Base-by-base conservation (phyloP, 2,797 vertebrate species). In the Propithecus deckenii region DNA sequence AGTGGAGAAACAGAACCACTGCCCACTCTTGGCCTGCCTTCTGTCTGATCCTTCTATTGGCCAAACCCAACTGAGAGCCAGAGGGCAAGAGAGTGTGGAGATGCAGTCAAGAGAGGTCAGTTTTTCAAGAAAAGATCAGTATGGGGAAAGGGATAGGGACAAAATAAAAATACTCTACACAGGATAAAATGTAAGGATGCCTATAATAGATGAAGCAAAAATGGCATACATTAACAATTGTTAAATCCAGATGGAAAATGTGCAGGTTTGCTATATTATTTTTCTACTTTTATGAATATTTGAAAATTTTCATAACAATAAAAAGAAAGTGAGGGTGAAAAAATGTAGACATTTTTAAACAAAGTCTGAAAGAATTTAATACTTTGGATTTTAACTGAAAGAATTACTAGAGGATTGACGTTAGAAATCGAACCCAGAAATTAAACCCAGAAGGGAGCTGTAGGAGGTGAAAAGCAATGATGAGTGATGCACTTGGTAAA, bases 251-350 rank as follows among this genome's bases (percentile, higher is more conserved):
- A 80, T 65, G 35, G 93, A 96, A 46, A 81, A 35, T 79, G 76
- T 12, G 14, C 48, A 20, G 78, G 12, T 43, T 94, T 89, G 55
- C 41, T 90, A 22, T 85, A 94, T 91, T 79, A 71, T 69, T 80
- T 95, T 89, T 92, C 4, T 38, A 61, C 35, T 95, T 93, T 86
- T 74, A 57, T 48, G 74, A 84, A 55, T 46, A 86, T 80, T 97
- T 97, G 83, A 91, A 97, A 91, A 79, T 94, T 92, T 89, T 95
- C 74, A 79, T 79, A 86, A 83, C 50, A 91, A 95, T 75, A 89
- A 91, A 94, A 97, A 78, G 57, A 93, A 91, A 95, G 28, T n/a
- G 13, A 96, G 52, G 13, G 79, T 74, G 55, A 96, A 96, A 94
- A 94, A 93, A 96, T 83, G 87, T 75, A 95, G 78, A 95, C n/a